A percentile compares a stretch with the other conserved stretches of the same genome.
phyloP scores from a whole-genome alignment of 1,140 invertebrate species.

The Leucophenga varia region DNA sequence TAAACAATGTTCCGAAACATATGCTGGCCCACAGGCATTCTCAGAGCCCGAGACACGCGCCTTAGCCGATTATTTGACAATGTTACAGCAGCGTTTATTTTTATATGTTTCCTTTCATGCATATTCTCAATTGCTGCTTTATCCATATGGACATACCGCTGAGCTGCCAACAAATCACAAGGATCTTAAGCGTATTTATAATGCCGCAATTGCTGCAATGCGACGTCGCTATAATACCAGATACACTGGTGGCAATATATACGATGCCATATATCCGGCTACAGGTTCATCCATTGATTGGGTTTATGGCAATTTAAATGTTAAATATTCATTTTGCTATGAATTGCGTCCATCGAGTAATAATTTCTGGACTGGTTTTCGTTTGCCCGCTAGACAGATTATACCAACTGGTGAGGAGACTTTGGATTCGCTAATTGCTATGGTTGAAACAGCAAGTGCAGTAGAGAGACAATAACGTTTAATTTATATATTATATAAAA shows the following conservation, averaged over 20 bases:
- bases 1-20: constrained; percentile 70
- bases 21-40: constrained; percentile 68
- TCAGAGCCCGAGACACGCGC: constrained; percentile 71
- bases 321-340: constrained; percentile 69
- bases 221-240: constrained; percentile 65
- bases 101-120: constrained; percentile 70
- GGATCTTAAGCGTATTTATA: constrained; percentile 63
- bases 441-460: constrained; percentile 44
- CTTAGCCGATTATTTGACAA: constrained; percentile 38
- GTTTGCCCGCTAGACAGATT: constrained; percentile 70
- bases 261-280: constrained; percentile 54
- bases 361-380: constrained; percentile 64
- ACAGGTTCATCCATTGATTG: constrained; percentile 71
- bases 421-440: constrained; percentile 54
- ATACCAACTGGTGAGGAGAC: constrained; percentile 59
- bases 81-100: constrained; percentile 36
- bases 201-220: constrained; percentile 61
- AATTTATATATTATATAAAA: too few relatives aligned
- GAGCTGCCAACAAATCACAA: constrained; percentile 64
- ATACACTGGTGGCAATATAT: constrained; percentile 59
- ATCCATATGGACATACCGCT: constrained; percentile 69
- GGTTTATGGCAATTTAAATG: constrained; percentile 63
- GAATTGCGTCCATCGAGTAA: constrained; percentile 66
- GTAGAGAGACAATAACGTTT: too few relatives aligned
- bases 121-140: constrained; percentile 71